Evolutionary conservation across 2,888 invertebrate species (phyloP).

Genomic region (Acronicta psi): DNA sequence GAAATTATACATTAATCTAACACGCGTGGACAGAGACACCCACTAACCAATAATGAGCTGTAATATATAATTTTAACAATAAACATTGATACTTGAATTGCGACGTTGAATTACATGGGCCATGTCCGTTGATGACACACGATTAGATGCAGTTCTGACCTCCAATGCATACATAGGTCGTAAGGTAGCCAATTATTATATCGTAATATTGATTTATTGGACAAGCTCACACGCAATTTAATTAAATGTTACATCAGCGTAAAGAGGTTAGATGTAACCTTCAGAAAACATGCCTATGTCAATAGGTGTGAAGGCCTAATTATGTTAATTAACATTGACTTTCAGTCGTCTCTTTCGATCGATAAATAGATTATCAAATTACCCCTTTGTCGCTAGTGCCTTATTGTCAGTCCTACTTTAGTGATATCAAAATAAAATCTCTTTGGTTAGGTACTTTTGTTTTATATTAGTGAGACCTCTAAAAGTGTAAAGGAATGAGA

Average conservation of each 20-base stretch:
- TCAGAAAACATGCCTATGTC: constrained; percentile 1
- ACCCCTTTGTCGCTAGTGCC: too few species aligned
- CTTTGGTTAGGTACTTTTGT: too few species aligned
- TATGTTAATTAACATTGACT: constrained; percentile 6
- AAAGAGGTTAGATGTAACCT: constrained; percentile 22
- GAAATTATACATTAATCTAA: constrained; percentile 6
- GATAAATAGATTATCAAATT: not conserved
- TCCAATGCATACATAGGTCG: constrained; percentile 27
- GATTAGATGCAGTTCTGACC: constrained; percentile 57
- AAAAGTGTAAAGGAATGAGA: too few species aligned
- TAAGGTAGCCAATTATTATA: constrained; percentile 19
- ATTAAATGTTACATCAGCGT: constrained; percentile 28
- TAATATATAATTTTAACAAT: constrained; percentile 56
- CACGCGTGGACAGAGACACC: constrained; percentile 49
- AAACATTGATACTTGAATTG: constrained; percentile 63
- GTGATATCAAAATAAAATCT: too few species aligned
- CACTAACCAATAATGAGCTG: constrained; percentile 63
- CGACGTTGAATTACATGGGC: constrained; percentile 57
- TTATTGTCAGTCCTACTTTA: too few species aligned
- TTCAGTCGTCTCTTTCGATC: constrained; percentile 16
- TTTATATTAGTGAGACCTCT: too few species aligned
- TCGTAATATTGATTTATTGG: constrained; percentile 18
- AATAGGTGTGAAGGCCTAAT: not conserved
- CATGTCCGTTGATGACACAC: constrained; percentile 42
- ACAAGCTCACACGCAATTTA: constrained; percentile 36